Base-by-base conservation (phyloP, 1,140 invertebrate genomes). In the Hydropsyche tenuis region DNA sequence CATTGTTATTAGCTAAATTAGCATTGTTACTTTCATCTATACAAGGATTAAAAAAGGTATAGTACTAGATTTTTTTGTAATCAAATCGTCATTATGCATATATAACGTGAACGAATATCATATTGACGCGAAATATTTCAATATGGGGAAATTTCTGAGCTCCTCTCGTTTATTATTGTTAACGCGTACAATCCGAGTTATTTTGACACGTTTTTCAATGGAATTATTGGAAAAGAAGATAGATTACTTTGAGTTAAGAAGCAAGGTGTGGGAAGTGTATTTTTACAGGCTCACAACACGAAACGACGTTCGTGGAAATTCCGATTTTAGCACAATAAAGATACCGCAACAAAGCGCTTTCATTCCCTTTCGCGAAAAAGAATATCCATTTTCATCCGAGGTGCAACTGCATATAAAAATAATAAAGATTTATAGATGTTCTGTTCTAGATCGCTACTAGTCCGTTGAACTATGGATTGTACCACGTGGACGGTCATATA, bases 21-120 rank as follows among this genome's bases (percentile, higher is more conserved):
- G 91, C 92, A 0, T 80, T 93, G 1, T 86, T 93, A n/a, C 79
- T 93, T 0, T 90, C 91, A 9, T 91, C 90, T 0, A 92, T 93
- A 72, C 91, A 92, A 79, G 91, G 92, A 2, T 80, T 93, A 4
- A 93, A 92, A 76, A 89, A 89, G 82, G 87, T 88, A 78, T 25
- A 75, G 23, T 16, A 66, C 45, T 63, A 65, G 51, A 75, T 66
- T 53, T 53, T 43, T 43, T 12, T 6, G 5, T 43, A 12, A 48
- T 48, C 4, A 48, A 48, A 48, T 16, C 4, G 14, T 6, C 4
- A 48, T 48, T 2, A 48, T 48, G 4, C 16, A 48, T 48, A 48
- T 48, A 5, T 23, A 48, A 3, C 2, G 11, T 16, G 2, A 37
- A 37, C 9, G 30, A 37, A n/a, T n/a, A n/a, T n/a, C n/a, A n/a